These are phyloP conservation scores for Timema podura DNA, from an alignment of 2,888 invertebrate genomes.

Conservation along the genomic window DNA sequence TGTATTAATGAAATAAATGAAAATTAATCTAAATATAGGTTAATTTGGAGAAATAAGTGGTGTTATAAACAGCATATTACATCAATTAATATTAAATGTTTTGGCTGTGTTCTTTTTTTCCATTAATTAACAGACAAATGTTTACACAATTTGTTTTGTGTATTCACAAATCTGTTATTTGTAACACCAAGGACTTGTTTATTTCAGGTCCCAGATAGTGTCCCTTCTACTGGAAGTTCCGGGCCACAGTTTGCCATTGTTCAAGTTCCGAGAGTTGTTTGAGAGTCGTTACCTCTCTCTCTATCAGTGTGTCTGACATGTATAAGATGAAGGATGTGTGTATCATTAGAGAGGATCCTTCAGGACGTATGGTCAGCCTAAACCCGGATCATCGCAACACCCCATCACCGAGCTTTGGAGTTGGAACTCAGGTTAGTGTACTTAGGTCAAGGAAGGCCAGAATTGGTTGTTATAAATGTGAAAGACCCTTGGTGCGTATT, in stretches of 20 bases:
- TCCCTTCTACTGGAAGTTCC: slow-evolving; percentile 72
- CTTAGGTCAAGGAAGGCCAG: too few species aligned
- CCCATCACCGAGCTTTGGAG: slow-evolving; percentile 47
- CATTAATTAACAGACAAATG: too few species aligned
- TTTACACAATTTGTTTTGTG: too few species aligned
- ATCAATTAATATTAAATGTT: too few species aligned
- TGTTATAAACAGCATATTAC: too few species aligned
- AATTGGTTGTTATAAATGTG: too few species aligned
- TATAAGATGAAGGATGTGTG: slow-evolving; percentile 74
- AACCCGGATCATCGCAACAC: slow-evolving; percentile 58
- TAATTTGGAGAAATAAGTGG: too few species aligned
- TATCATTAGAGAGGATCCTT: slow-evolving; percentile 62
- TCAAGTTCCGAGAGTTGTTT: slow-evolving; percentile 77
- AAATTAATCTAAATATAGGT: too few species aligned
- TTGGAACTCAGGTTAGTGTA: too few species aligned
- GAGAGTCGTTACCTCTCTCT: slow-evolving; percentile 75
- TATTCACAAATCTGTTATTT: slow-evolving; percentile 5
- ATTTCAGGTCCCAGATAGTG: slow-evolving; percentile 56
- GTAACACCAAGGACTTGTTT: slow-evolving; percentile 11
- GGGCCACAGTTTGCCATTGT: slow-evolving; percentile 67
- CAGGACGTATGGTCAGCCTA: slow-evolving; percentile 66
- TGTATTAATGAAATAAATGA: too few species aligned
- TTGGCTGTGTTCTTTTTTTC: too few species aligned
- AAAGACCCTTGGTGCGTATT: too few species aligned
- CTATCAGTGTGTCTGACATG: slow-evolving; percentile 66